Percentiles rank a stretch among this genome's conserved stretches.
Conservation (phyloP, 2,113 vertebrate species). For the Eretmochelys imbricata region DNA sequence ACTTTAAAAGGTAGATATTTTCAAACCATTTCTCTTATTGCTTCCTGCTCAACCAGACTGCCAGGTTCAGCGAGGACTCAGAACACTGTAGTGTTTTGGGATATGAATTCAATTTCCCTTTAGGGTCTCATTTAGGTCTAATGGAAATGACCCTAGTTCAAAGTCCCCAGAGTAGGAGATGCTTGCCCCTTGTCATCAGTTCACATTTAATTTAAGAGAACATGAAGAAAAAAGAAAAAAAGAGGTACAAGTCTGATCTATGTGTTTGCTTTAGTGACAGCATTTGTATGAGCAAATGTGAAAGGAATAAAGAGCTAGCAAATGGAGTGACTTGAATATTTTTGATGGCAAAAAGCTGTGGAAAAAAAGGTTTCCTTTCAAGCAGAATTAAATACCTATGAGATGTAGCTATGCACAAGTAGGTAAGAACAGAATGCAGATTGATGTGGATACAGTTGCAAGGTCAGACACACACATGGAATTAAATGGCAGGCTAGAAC, state of each 20-base stretch:
- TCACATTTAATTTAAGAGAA: conserved; percentile 51
- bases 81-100: background rate
- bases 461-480: background rate
- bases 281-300: background rate
- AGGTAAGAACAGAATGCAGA: too few relatives aligned
- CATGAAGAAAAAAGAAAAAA: background rate
- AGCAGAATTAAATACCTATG: background rate
- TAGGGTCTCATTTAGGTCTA: conserved; percentile 14
- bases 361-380: background rate
- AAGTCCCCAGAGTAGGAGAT: background rate
- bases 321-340: background rate
- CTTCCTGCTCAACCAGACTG: background rate
- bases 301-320: background rate
- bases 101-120: conserved; percentile 41
- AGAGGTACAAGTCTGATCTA: background rate
- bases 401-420: background rate
- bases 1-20: background rate
- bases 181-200: conserved; percentile 1
- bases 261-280: background rate
- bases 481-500: background rate
- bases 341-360: background rate
- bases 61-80: background rate
- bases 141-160: conserved; percentile 45
- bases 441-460: background rate
- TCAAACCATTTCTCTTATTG: background rate